Conservation (phyloP, 2,888 invertebrate genomes). For the Scaptomyza polygonia region DNA sequence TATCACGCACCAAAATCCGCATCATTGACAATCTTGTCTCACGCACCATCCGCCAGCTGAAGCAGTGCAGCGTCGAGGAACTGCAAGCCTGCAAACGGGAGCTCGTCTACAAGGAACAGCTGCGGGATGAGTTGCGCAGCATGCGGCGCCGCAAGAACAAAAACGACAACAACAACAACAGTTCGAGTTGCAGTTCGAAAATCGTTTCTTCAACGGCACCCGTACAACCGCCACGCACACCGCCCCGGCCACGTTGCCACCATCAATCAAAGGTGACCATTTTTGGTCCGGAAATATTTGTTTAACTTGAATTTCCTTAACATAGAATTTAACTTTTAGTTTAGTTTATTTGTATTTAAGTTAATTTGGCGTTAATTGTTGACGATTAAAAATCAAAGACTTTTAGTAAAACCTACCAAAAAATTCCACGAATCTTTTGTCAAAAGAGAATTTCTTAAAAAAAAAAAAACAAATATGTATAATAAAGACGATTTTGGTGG, state of each 20-base stretch:
- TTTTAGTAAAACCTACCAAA: slow-evolving; percentile 17
- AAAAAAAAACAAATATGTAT: too few species aligned
- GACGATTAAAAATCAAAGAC: slow-evolving; percentile 76
- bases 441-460: too few species aligned
- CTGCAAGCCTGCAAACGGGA: slow-evolving; percentile 70
- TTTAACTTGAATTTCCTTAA: slow-evolving; percentile 21
- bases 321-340: not conserved
- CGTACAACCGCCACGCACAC: slow-evolving; percentile 52
- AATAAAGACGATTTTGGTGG: too few species aligned
- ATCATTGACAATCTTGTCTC: slow-evolving; percentile 71
- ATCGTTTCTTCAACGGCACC: not conserved
- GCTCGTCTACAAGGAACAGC: slow-evolving; percentile 67
- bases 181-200: not conserved
- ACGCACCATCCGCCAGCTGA: slow-evolving; percentile 63
- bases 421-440: too few species aligned
- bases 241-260: slow-evolving; percentile 53
- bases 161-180: not conserved
- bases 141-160: slow-evolving; percentile 44
- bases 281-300: slow-evolving; percentile 64
- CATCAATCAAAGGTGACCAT: slow-evolving; percentile 34
- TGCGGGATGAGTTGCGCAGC: slow-evolving; percentile 58
- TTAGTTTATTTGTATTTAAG: slow-evolving; percentile 17
- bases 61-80: slow-evolving; percentile 69
- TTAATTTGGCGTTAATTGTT: slow-evolving; percentile 65
- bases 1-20: slow-evolving; percentile 69